A percentile compares a stretch with the other conserved stretches of the same genome.
Evolutionary conservation across 2,888 invertebrate species (phyloP).

Genomic region (Tineola bisselliella): DNA sequence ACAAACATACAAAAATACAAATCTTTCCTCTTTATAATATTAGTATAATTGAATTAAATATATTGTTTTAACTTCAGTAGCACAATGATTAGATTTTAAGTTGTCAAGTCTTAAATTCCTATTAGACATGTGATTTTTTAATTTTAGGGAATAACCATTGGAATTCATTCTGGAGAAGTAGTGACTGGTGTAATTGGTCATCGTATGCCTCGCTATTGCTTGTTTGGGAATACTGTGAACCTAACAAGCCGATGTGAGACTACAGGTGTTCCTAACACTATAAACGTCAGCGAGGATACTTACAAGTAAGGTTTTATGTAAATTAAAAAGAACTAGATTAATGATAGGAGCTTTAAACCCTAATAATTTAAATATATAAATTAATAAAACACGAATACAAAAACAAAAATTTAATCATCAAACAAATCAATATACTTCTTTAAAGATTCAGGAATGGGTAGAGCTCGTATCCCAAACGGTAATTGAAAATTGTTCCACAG

Average conservation of each 20-base stretch:
- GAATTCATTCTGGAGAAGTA: constrained; percentile 93
- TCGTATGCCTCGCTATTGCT: constrained; percentile 91
- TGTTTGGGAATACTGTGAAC: constrained; percentile 95
- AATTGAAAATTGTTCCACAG: constrained; percentile 76
- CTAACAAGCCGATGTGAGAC: constrained; percentile 93
- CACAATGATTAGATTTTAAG: too few species aligned
- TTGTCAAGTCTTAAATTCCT: too few species aligned
- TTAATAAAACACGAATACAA: not conserved
- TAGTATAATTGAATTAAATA: too few species aligned
- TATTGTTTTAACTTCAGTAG: too few species aligned
- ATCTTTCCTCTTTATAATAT: too few species aligned
- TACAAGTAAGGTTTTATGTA: constrained; percentile 73
- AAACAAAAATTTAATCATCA: constrained; percentile 63
- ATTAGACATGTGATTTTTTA: too few species aligned
- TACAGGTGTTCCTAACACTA: constrained; percentile 86
- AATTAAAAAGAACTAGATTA: not conserved
- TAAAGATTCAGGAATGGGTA: constrained; percentile 73
- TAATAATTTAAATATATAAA: not conserved
- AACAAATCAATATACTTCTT: constrained; percentile 79
- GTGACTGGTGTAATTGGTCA: constrained; percentile 95
- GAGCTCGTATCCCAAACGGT: constrained; percentile 76
- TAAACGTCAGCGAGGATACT: constrained; percentile 92
- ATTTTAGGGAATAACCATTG: constrained; percentile 89
- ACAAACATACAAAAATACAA: too few species aligned
- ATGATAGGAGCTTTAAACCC: too few species aligned